Base-by-base conservation (phyloP, 2,797 vertebrate genomes). In the Margarornis squamiger region DNA sequence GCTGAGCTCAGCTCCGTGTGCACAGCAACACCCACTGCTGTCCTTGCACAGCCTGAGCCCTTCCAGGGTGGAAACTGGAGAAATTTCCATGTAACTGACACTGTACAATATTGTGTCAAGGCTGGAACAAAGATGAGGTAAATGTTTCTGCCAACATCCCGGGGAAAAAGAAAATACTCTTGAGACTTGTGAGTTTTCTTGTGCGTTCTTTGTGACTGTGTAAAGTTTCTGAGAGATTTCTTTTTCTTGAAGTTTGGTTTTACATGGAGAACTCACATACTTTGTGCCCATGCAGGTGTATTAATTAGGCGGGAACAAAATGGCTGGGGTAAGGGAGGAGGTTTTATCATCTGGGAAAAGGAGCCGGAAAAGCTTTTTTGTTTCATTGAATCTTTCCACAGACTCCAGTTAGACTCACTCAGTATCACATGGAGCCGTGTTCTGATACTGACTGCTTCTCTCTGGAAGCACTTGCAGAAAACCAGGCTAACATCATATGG, bases 1-100 rank as follows among this genome's bases (percentile, higher is more conserved):
- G 0, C 73, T 52, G 77, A 63, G 54, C 62, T 88, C 29, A 13
- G 84, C 76, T 1, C 0, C 0, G 3, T 43, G 77, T 46, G 30
- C 74, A 74, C 24, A 82, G 9, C 88, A 78, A 4, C 38, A 30
- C 49, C 41, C 16, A 1, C 59, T 66, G 39, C 45, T 38, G 54
- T 27, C 67, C 71, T 58, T 54, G 39, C 26, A 8, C 58, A 70
- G 55, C 39, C 74, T 1, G 1, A 74, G 46, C 61, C n/a, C 27
- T 65, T 57, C 61, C 52, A 45, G 19, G 51, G 4, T 63, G 71
- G 78, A 74, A 48, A 48, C n/a, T n/a, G 51, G 38, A 90, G 75
- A 67, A 2, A 52, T 49, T 45, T 63, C 72, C 26, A 2, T 46
- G 9, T 38, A 38, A 39, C 8, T 41, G 46, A 23, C 38, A 6